Conservation (phyloP, 2,888 invertebrate genomes). For the Pseudococcus jackbeardsleyi region DNA sequence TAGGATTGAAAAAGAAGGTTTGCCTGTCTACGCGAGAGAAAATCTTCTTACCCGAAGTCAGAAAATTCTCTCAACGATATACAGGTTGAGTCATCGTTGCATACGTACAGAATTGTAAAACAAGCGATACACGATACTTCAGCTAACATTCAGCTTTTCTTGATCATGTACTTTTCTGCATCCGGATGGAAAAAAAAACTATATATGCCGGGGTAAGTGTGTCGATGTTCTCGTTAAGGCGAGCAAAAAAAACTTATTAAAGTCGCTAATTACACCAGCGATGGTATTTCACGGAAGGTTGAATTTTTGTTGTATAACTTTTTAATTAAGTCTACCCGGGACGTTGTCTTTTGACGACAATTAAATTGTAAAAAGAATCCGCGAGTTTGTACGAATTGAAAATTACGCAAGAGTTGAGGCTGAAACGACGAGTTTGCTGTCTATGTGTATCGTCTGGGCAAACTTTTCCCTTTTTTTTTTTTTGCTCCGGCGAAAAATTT, state of each 20-base stretch:
- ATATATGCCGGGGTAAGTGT: not conserved
- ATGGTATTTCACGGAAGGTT: not conserved
- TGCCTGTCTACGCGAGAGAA: not conserved
- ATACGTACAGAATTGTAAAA: conserved; percentile 11
- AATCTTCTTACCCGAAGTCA: conserved; percentile 33
- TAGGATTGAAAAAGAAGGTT: not conserved
- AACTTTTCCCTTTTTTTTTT: not conserved
- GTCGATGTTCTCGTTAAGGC: not conserved
- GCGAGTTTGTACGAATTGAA: not conserved
- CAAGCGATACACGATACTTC: not conserved
- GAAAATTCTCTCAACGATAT: not conserved
- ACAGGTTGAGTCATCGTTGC: not conserved
- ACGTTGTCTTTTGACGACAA: not conserved
- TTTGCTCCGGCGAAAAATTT: not conserved
- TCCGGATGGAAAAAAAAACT: not conserved
- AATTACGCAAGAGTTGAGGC: not conserved
- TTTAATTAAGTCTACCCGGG: not conserved
- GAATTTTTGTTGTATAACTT: conserved; percentile 5
- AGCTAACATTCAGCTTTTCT: not conserved
- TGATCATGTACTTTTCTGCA: not conserved
- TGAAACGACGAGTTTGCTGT: not conserved
- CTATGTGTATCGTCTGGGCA: not conserved
- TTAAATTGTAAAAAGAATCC: not conserved
- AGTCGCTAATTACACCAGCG: not conserved
- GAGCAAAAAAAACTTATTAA: not conserved